These are phyloP conservation scores for Allolobophora icterica DNA, from an alignment of 2,888 invertebrate species.

Conservation along the genomic window DNA sequence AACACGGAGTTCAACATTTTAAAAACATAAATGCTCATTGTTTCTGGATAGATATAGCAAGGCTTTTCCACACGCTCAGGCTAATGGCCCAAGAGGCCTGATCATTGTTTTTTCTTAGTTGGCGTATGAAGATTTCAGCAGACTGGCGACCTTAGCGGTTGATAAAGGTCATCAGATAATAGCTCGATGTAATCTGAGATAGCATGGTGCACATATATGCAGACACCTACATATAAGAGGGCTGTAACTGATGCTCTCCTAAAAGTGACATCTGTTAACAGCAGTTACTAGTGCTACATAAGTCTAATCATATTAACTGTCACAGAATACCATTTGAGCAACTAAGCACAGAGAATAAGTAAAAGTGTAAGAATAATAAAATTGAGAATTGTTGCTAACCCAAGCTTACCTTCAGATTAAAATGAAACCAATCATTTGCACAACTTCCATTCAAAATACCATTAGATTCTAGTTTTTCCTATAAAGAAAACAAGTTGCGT, in stretches of 20 bases:
- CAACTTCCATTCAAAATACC: not conserved
- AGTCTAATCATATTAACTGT: not conserved
- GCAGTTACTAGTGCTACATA: not conserved
- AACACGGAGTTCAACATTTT: not conserved
- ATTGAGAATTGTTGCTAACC: not conserved
- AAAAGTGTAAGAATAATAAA: not conserved
- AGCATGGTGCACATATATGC: not conserved
- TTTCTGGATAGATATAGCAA: not conserved
- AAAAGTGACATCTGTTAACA: not conserved
- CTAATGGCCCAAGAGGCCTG: not conserved
- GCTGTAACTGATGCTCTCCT: not conserved
- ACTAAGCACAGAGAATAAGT: not conserved
- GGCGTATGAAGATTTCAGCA: no score
- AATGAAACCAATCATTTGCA: not conserved
- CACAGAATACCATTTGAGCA: not conserved
- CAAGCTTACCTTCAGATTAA: conserved; percentile 7
- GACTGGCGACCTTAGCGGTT: no score
- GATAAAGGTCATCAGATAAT: no score
- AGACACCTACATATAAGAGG: not conserved
- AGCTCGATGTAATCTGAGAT: no score
- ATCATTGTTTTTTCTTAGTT: not conserved
- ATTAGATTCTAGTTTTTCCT: not conserved
- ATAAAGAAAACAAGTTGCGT: not conserved
- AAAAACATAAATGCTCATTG: not conserved
- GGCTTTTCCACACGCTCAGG: not conserved